A percentile compares a stretch with the other conserved stretches of the same genome.
Conservation (phyloP, 2,113 vertebrate genomes). For the Tragelaphus scriptus region DNA sequence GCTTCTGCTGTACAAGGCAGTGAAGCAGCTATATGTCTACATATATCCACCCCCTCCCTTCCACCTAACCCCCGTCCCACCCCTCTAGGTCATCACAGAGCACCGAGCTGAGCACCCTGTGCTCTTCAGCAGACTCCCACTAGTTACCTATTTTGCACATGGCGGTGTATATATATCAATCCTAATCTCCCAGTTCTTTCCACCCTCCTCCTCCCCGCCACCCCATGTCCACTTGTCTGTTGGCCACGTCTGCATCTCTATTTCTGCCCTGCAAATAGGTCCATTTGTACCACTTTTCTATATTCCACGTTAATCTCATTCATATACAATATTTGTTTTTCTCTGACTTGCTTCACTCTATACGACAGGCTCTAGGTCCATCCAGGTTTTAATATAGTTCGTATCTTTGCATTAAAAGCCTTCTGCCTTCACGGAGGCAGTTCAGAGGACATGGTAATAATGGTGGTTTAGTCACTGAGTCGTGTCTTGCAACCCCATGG, state of each 20-base stretch:
- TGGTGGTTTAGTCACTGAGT: not conserved
- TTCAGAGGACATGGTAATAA: not conserved
- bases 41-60: not conserved
- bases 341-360: not conserved
- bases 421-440: not conserved
- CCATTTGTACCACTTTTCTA: not conserved
- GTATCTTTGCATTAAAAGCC: not conserved
- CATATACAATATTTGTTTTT: not conserved
- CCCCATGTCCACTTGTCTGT: not conserved
- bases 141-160: not conserved
- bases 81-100: not conserved
- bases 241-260: not conserved
- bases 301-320: not conserved
- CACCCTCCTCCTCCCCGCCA: fast-evolving
- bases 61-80: not conserved
- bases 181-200: not conserved
- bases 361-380: not conserved
- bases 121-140: not conserved
- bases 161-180: not conserved
- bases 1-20: not conserved
- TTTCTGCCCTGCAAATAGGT: not conserved
- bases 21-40: not conserved
- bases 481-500: not conserved
- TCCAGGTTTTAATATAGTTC: not conserved
- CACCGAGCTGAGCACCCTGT: not conserved